A percentile compares a stretch with the other conserved stretches of the same genome.
These are phyloP conservation scores for Drosophila neoperkinsi DNA, from an alignment of 2,888 invertebrate genomes.

Conservation along the genomic window DNA sequence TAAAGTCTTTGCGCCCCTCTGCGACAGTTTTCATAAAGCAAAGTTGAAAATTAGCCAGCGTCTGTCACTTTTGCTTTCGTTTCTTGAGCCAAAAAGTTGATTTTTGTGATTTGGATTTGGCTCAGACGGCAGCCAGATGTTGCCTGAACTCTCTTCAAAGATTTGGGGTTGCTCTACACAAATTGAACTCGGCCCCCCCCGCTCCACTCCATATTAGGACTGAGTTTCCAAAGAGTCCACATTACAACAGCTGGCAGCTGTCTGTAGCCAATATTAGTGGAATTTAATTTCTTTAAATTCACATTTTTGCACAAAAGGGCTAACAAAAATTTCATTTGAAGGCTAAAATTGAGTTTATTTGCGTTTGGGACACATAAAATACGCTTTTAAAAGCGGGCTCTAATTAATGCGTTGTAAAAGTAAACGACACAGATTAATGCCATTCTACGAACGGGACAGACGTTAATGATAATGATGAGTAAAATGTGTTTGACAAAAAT, in stretches of 20 bases:
- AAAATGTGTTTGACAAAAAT: not conserved
- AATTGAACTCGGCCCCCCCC: not conserved
- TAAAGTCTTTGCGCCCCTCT: constrained; percentile 31
- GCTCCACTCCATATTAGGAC: not conserved
- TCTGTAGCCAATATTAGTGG: constrained; percentile 37
- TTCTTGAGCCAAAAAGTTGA: constrained; percentile 43
- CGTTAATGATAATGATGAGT: not conserved
- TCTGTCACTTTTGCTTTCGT: constrained; percentile 72
- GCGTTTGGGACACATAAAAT: not conserved
- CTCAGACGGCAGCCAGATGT: constrained; percentile 51
- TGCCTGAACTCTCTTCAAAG: constrained; percentile 36
- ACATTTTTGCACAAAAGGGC: constrained; percentile 34
- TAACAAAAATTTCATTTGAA: not conserved
- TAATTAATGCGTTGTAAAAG: not conserved
- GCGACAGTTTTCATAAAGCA: constrained; percentile 29
- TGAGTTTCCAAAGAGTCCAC: not conserved
- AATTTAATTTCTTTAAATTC: constrained; percentile 62
- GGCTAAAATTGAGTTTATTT: not conserved
- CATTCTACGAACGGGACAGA: not conserved
- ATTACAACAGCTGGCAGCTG: constrained; percentile 28
- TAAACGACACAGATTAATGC: not conserved
- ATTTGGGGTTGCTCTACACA: not conserved
- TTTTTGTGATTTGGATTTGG: constrained; percentile 49
- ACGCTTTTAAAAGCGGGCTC: not conserved
- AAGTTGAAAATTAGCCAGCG: constrained; percentile 76